A percentile compares a stretch with the other conserved stretches of the same genome.
These are phyloP conservation scores for Masnerella sp. DNA, from an alignment of 2,888 invertebrate genomes.

Conservation along the genomic window DNA sequence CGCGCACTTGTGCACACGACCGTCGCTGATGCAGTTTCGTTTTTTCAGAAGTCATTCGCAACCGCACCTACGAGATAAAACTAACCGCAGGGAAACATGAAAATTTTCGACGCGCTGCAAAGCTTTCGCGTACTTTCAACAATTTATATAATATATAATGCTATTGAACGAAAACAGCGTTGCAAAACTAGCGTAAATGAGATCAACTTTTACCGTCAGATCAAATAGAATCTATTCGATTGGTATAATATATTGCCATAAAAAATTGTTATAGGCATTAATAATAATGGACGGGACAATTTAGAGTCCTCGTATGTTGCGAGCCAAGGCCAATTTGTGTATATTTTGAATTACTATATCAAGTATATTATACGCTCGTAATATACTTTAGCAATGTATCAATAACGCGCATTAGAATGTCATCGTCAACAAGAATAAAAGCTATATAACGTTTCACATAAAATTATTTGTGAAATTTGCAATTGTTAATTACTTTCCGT, in stretches of 20 bases:
- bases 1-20: slow-evolving; percentile 68
- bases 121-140: slow-evolving; percentile 8
- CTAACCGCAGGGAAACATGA: slow-evolving; percentile 11
- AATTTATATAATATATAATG: slow-evolving; percentile 1
- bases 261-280: slow-evolving; percentile 26
- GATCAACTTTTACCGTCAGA: too few species aligned
- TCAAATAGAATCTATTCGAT: background rate
- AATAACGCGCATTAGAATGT: slow-evolving; percentile 35
- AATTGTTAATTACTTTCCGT: too few species aligned
- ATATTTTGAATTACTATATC: background rate
- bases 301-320: slow-evolving; percentile 17
- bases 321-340: slow-evolving; percentile 34
- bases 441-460: slow-evolving; percentile 43
- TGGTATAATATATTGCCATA: slow-evolving; percentile 5
- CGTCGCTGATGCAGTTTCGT: slow-evolving; percentile 61
- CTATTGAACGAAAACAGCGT: slow-evolving; percentile 9
- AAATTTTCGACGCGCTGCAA: slow-evolving; percentile 11
- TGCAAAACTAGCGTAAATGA: too few species aligned
- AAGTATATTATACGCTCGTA: slow-evolving; percentile 4
- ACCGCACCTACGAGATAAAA: background rate
- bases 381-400: slow-evolving; percentile 14
- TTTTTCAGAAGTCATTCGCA: slow-evolving; percentile 3
- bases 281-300: slow-evolving; percentile 44
- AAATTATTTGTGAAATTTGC: too few species aligned
- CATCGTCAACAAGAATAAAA: slow-evolving; percentile 47